Base-by-base conservation (phyloP, 2,797 vertebrate genomes). In the Galaxias olidus region DNA sequence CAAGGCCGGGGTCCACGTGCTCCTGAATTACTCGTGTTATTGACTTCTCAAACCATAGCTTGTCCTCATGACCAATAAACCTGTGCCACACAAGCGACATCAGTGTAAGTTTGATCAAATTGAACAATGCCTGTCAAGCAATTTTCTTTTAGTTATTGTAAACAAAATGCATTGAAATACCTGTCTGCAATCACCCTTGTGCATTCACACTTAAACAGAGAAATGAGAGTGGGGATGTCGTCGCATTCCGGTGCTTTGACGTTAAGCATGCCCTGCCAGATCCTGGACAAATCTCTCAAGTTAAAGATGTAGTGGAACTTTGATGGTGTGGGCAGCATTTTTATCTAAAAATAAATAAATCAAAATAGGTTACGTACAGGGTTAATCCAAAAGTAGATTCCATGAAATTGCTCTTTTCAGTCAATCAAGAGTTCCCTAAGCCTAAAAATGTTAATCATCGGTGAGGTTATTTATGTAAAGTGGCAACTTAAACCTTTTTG, bases 291-390 rank as follows among this genome's bases (percentile, higher is more conserved):
- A 67, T 96, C 95, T 78, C 95, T 89, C 76, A 96, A 89, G 71
- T 94, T 96, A 72, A 96, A 96, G 50, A 95, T 69, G 10, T 96
- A 96, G 84, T 96, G 95, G 76, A 95, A 96, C 65, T 95, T 96
- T 54, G 93, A 92, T 17, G 95, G 95, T 0, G 93, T 95, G 0
- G 95, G 94, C 14, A 96, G 86, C 94, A 96, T 95, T 85, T 94
- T 95, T 13, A 52, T 63, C 78, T 85, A 63, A 0, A 70, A 55
- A 48, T 3, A 30, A 2, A 30, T 3, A 30, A 30, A 65, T 48
- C 1, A 13, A 54, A 66, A 17, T 46, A 74, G 44, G 17, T 63
- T n/a, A 77, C 19, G n/a, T 30, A 30, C 6, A 3, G 30, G 30
- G 30, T 30, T 30, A 30, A 30, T 30, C 30, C 30, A 30, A 30